A percentile compares a stretch with the other conserved stretches of the same genome.
phyloP scores from a whole-genome alignment of 1,140 invertebrate species.

The Pteromalus puparum region DNA sequence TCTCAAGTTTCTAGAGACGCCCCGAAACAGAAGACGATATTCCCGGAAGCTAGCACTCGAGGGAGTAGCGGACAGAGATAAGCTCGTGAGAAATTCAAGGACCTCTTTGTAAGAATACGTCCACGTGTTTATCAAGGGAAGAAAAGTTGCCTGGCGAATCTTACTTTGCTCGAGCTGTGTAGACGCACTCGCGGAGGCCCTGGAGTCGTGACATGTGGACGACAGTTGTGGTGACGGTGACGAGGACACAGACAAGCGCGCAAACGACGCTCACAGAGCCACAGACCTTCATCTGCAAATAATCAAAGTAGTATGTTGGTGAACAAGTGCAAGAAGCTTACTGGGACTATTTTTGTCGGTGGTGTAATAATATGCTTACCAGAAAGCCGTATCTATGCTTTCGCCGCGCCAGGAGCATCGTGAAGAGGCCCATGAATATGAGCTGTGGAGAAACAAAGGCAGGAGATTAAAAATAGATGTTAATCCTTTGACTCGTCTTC shows the following conservation, averaged over 20 bases:
- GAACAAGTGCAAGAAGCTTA: neutral
- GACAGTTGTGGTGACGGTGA: conserved; percentile 94
- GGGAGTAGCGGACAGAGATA: neutral
- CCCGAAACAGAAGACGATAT: neutral
- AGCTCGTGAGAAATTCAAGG: neutral
- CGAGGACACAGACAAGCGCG: conserved; percentile 88
- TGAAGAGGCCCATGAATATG: conserved; percentile 89
- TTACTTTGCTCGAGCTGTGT: conserved; percentile 77
- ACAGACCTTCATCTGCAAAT: conserved; percentile 87
- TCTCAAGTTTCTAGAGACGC: neutral
- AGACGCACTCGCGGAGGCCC: conserved; percentile 89
- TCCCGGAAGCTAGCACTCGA: neutral
- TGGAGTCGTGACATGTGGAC: conserved; percentile 94
- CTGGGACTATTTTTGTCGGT: no score
- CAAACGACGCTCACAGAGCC: conserved; percentile 89
- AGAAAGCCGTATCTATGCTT: conserved; percentile 90
- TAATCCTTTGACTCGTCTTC: no score
- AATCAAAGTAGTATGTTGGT: neutral
- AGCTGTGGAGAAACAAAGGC: conserved; percentile 74
- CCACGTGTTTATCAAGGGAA: no score
- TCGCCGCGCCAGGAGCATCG: conserved; percentile 88
- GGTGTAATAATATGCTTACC: conserved; percentile 76
- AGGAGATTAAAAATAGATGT: neutral
- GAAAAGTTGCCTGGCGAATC: neutral
- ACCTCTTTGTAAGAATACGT: neutral